Conservation (phyloP, 2,888 invertebrate genomes). For the Carpatolechia fugitivella region DNA sequence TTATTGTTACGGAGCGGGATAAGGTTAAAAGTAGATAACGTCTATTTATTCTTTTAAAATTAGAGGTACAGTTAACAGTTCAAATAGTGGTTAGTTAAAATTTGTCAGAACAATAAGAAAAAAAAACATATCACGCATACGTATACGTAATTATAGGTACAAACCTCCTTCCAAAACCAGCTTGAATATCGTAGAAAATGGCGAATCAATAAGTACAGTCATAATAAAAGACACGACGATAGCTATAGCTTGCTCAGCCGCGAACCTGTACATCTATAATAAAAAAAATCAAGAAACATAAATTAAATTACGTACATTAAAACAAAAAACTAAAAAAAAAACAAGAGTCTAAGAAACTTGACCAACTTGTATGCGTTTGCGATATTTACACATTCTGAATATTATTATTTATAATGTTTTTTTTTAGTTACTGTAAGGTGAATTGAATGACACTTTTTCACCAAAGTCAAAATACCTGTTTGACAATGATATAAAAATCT, state of each 20-base stretch:
- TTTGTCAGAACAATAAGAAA: too few species aligned
- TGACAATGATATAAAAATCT: too few species aligned
- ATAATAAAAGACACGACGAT: slow-evolving; percentile 19
- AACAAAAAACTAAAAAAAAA: not conserved
- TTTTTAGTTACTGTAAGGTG: too few species aligned
- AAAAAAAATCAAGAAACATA: not conserved
- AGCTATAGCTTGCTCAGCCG: slow-evolving; percentile 16
- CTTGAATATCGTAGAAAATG: slow-evolving; percentile 26
- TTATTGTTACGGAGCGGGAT: too few species aligned
- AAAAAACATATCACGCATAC: not conserved
- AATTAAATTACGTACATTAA: not conserved
- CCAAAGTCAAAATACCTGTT: too few species aligned
- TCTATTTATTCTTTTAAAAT: too few species aligned
- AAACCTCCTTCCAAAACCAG: slow-evolving; percentile 22
- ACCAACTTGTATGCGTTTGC: not conserved
- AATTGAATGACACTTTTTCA: too few species aligned
- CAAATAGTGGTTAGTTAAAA: too few species aligned
- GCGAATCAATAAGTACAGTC: slow-evolving; percentile 25
- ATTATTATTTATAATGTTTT: not conserved
- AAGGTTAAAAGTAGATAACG: too few species aligned
- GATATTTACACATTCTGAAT: not conserved
- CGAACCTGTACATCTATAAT: slow-evolving; percentile 23
- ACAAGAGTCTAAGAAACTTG: not conserved
- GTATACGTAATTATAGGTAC: too few species aligned
- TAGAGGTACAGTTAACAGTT: too few species aligned